Conservation (phyloP, 1,140 invertebrate genomes). For the Contarinia nasturtii region DNA sequence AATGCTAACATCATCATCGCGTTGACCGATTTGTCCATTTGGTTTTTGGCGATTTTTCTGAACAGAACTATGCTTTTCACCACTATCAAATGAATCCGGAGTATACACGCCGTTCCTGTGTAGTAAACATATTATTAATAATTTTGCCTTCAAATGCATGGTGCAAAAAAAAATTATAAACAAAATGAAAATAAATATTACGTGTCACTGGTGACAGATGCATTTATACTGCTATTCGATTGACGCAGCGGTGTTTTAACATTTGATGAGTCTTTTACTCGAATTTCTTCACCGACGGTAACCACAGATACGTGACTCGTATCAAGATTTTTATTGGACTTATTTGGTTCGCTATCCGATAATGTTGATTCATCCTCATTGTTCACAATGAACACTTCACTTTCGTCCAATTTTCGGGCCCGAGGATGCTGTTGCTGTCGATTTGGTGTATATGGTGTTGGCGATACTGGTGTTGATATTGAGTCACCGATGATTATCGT, state of each 20-base stretch:
- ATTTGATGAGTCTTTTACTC: slow-evolving; percentile 38
- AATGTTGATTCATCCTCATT: slow-evolving; percentile 15
- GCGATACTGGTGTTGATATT: slow-evolving; percentile 16
- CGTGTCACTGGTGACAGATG: too few species aligned
- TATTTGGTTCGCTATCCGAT: slow-evolving; percentile 3
- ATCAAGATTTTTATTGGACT: slow-evolving; percentile 28
- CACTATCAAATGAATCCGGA: not conserved
- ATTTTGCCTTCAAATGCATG: too few species aligned
- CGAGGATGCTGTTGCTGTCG: slow-evolving; percentile 7
- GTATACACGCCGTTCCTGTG: slow-evolving; percentile 11
- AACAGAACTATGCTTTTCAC: not conserved
- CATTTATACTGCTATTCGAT: not conserved
- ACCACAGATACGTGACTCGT: slow-evolving; percentile 80
- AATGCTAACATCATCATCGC: slow-evolving; percentile 18
- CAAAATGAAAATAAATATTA: not conserved
- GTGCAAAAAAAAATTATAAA: too few species aligned
- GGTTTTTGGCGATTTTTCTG: slow-evolving; percentile 5
- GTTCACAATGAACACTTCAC: slow-evolving; percentile 54
- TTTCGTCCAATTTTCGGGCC: slow-evolving; percentile 49
- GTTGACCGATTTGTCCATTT: slow-evolving; percentile 6
- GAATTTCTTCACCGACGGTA: slow-evolving; percentile 62
- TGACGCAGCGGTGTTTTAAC: not conserved
- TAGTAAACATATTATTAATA: too few species aligned
- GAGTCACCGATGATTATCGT: slow-evolving; percentile 19
- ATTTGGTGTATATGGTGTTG: slow-evolving; percentile 11